Base-by-base conservation (phyloP, 2,888 invertebrate species). In the Cenopis cana region DNA sequence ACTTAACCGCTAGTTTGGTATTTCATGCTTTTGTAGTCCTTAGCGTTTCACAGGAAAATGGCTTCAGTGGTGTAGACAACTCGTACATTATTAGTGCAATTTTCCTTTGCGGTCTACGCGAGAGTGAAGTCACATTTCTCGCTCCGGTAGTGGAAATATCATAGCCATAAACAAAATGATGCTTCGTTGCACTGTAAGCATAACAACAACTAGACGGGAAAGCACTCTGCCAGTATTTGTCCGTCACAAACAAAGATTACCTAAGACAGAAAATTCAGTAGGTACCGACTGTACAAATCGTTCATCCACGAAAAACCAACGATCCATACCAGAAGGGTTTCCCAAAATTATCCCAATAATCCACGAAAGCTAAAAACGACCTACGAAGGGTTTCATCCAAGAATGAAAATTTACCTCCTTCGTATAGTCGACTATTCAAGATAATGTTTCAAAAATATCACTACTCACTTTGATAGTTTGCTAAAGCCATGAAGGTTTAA, bases 1-100 rank as follows among this genome's bases (percentile, higher is more conserved):
- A 67, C 69, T 69, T 66, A 66, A 66, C 59, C 59, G 65, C 59
- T 60, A 55, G 66, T 70, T 55, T 55, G 70, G 36, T 60, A 66
- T 55, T 64, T 70, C 65, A 60, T 20, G 55, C 57, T 50, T 52
- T 18, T 60, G 6, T 60, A 61, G 20, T 54, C 68, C 68, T 36
- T 24, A 14, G 12, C 6, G 17, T 50, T 29, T 59, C 41, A 59
- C 9, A 41, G 14, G 59, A 59, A 59, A 59, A 41, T 0, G 14
- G 38, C 59, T 41, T 41, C n/a, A 41, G n/a, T n/a, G 38, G 38
- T 59, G 59, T 20, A 14, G 12, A 10, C 4, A 59, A 59, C 18
- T 9, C 12, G 20, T n/a, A 62, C 2, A 36, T 36, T 36, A 9
- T 62, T 10, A 18, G 50, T 52, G 36, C 50, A 12, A 52, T 62